A percentile compares a stretch with the other conserved stretches of the same genome.
Conservation (phyloP, 2,888 invertebrate species). For the Drosophila rellima region DNA sequence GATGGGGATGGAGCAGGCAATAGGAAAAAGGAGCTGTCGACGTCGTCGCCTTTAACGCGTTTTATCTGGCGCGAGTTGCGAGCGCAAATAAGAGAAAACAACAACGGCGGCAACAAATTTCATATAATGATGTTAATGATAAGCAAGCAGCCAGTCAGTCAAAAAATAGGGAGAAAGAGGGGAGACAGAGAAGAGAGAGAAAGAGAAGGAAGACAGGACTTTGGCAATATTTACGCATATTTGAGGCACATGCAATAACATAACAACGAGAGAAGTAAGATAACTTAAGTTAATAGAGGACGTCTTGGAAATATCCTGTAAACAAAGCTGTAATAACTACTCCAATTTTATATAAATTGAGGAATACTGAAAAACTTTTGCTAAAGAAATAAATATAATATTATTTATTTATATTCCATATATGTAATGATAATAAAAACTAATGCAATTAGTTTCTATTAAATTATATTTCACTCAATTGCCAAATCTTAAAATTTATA, state of each 20-base stretch:
- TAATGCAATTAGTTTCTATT: too few relatives aligned
- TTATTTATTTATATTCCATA: too few relatives aligned
- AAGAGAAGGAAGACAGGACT: not conserved
- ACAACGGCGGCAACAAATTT: slow-evolving; percentile 56
- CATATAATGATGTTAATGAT: slow-evolving; percentile 79
- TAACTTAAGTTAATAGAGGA: not conserved
- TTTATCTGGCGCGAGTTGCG: slow-evolving; percentile 53
- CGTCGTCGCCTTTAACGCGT: slow-evolving; percentile 56
- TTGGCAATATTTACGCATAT: slow-evolving; percentile 75
- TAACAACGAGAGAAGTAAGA: slow-evolving; percentile 7
- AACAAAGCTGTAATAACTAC: not conserved
- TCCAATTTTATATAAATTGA: too few relatives aligned
- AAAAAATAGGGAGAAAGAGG: not conserved
- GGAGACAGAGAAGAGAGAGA: not conserved
- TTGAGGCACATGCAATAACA: slow-evolving; percentile 72
- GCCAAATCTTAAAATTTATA: not conserved
- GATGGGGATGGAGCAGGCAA: not conserved
- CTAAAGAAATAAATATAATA: too few relatives aligned
- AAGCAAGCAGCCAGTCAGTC: slow-evolving; percentile 51
- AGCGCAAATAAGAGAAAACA: slow-evolving; percentile 41
- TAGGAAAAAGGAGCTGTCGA: slow-evolving; percentile 17
- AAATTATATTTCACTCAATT: too few relatives aligned
- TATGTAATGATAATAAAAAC: too few relatives aligned
- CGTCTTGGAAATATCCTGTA: not conserved
- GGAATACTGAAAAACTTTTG: too few relatives aligned